phyloP scores from a whole-genome alignment of 2,888 invertebrate species.

The Tachina fera region DNA sequence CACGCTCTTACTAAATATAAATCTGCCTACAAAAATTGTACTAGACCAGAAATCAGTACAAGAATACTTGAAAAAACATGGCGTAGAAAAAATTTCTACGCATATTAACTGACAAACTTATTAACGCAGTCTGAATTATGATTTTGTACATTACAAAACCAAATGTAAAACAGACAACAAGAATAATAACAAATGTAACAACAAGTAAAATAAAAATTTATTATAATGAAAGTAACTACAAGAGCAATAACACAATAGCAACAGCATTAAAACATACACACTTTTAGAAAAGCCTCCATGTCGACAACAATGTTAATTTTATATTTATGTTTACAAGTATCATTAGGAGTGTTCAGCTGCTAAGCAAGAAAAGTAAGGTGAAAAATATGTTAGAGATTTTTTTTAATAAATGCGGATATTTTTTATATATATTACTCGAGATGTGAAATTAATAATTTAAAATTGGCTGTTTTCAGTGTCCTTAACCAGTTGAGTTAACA shows the following conservation, averaged over 20 bases:
- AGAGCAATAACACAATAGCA: constrained; percentile 19
- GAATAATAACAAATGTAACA: constrained; percentile 27
- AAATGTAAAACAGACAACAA: constrained; percentile 18
- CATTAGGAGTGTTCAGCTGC: background rate
- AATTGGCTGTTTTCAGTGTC: too few relatives aligned
- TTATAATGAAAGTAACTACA: constrained; percentile 7
- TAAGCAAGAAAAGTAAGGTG: background rate
- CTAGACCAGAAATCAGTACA: background rate
- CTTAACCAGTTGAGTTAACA: too few relatives aligned
- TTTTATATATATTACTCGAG: too few relatives aligned
- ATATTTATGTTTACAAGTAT: background rate
- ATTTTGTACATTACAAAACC: constrained; percentile 16
- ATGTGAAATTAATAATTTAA: too few relatives aligned
- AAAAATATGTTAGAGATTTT: background rate
- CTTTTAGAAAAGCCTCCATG: constrained; percentile 9
- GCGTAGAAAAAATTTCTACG: background rate
- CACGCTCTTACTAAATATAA: background rate
- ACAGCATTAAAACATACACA: constrained; percentile 23
- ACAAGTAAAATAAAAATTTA: constrained; percentile 18
- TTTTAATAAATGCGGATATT: background rate
- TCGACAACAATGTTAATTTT: constrained; percentile 30
- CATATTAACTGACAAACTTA: constrained; percentile 25
- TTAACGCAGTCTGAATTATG: constrained; percentile 3
- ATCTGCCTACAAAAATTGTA: background rate
- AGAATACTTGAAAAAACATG: background rate